Base-by-base conservation (phyloP, 1,140 invertebrate genomes). In the Calliphora vicina region DNA sequence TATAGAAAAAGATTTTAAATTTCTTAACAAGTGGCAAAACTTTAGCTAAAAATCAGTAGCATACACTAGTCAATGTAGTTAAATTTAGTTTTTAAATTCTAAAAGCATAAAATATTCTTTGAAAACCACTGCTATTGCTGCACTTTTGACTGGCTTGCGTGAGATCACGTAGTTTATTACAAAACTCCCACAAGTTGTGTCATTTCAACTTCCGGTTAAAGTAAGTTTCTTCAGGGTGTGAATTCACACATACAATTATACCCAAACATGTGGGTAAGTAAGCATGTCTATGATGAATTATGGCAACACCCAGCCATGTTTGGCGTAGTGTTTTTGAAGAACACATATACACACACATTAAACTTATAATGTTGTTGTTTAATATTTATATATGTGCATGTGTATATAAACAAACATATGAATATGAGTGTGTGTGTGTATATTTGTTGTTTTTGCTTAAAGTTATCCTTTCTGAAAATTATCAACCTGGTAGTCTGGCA, bases 121-220 rank as follows among this genome's bases (percentile, higher is more conserved):
- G 6, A 35, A 35, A 35, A 35, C 35, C 35, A 35, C 35, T 35
- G 35, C 35, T 17, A 17, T 57, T 15, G 50, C n/a, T 57, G 50
- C 50, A 57, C n/a, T 57, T n/a, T 57, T 57, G 50, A 17, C 50
- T 2, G 35, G 73, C 35, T 76, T 76, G 73, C 73, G 27, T 76
- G 73, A 35, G 73, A 76, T 76, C 73, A 76, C 73, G 73, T 76
- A 76, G 27, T 76, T 76, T 76, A 76, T 76, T 76, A 76, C 73
- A n/a, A 76, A 76, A 76, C 27, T 76, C 73, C 73, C 73, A 76
- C 29, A 35, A n/a, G 73, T 35, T 76, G 73, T 76, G 73, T 76
- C 73, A 42, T 76, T 42, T 35, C 73, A 76, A 35, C 73, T 76
- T 76, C 35, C 35, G 9, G 15, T 35, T 76, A 42, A 42, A 72